Conservation (phyloP, 2,797 vertebrate species). For the Acipenser transmontanus region DNA sequence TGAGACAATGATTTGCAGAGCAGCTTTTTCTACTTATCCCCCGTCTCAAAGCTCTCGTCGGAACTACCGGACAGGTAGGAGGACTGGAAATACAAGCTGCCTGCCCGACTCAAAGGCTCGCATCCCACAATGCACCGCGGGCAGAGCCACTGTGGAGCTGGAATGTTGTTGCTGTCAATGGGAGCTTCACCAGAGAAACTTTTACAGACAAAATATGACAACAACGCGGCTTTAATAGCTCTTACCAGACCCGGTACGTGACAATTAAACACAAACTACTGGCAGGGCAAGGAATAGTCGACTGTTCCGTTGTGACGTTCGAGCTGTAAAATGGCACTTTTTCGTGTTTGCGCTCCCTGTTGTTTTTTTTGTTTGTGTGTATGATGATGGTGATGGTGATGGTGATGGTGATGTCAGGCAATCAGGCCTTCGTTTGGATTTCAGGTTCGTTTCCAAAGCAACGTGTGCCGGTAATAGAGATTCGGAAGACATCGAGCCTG, state of each 20-base stretch:
- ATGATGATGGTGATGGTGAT: not conserved
- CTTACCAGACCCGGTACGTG: constrained; percentile 42
- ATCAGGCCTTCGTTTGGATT: not conserved
- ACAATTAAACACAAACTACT: constrained; percentile 1
- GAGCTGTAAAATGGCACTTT: constrained; percentile 3
- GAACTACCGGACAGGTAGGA: too few species aligned
- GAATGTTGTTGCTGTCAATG: constrained; percentile 32
- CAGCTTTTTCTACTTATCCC: too few species aligned
- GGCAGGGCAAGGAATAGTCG: not conserved
- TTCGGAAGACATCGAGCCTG: too few species aligned
- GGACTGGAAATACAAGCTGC: too few species aligned
- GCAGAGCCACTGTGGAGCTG: constrained; percentile 19
- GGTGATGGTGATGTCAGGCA: not conserved
- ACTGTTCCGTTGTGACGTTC: not conserved
- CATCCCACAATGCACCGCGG: constrained; percentile 36
- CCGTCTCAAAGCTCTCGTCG: too few species aligned
- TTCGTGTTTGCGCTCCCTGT: constrained; percentile 10
- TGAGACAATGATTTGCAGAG: too few species aligned
- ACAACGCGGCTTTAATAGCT: constrained; percentile 33
- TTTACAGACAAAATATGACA: constrained; percentile 55
- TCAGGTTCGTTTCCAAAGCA: not conserved
- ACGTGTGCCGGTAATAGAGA: not conserved
- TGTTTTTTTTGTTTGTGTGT: not conserved
- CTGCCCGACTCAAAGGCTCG: too few species aligned
- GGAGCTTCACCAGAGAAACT: constrained; percentile 35